Conservation (phyloP, 2,888 invertebrate species). For the Rhabditoides inermis region DNA sequence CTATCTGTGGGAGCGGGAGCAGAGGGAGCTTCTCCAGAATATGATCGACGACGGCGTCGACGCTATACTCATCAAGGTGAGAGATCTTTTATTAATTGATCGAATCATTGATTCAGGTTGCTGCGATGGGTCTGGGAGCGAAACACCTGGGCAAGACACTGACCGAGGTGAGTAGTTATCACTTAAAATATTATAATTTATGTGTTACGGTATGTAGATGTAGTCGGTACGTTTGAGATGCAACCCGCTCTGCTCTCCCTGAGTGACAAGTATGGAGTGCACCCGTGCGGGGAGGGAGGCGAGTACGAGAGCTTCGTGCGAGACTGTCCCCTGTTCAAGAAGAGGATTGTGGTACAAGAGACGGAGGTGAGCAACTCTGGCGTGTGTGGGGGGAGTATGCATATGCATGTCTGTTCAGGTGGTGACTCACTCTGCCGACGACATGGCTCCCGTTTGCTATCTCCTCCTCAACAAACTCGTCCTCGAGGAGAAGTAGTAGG, state of each 20-base stretch:
- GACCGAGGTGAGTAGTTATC: conserved; percentile 20
- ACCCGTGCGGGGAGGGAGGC: conserved; percentile 95
- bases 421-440: conserved; percentile 80
- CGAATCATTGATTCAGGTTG: too few relatives aligned
- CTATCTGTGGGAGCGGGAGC: conserved; percentile 91
- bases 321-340: conserved; percentile 86
- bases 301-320: conserved; percentile 96
- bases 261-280: conserved; percentile 84
- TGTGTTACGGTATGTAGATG: too few relatives aligned
- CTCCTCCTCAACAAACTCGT: conserved; percentile 76
- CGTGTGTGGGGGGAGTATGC: too few relatives aligned
- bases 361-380: conserved; percentile 13
- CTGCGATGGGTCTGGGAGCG: conserved; percentile 75
- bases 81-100: too few relatives aligned
- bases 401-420: too few relatives aligned
- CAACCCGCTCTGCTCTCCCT: conserved; percentile 78
- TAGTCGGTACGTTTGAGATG: conserved; percentile 60
- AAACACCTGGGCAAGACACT: conserved; percentile 54
- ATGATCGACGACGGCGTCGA: conserved; percentile 88
- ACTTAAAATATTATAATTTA: too few relatives aligned
- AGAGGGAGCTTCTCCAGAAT: conserved; percentile 79
- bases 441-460: conserved; percentile 87
- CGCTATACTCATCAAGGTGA: conserved; percentile 92
- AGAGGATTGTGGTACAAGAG: conserved; percentile 20
- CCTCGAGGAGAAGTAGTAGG: conserved; percentile 66